Evolutionary conservation across 2,797 vertebrate genomes (phyloP).

Genomic region (Cottoperca gobio): DNA sequence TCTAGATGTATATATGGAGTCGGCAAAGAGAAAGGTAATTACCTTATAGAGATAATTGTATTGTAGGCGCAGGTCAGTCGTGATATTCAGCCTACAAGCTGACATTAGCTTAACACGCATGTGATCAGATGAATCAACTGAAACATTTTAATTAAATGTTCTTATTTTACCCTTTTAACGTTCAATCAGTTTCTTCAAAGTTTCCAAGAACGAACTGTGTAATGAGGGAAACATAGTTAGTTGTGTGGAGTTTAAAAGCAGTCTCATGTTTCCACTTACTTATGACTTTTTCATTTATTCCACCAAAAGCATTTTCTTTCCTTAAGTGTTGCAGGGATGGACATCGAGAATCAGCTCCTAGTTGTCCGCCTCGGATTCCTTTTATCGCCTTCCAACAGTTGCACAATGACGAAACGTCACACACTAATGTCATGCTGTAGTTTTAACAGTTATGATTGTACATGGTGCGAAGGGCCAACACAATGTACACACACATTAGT

Average conservation of each 20-base stretch:
- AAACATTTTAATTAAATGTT: neutral
- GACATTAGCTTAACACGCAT: neutral
- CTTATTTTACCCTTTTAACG: neutral
- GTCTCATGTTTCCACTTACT: neutral
- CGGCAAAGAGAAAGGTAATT: neutral
- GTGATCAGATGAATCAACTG: neutral
- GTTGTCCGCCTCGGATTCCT: no score
- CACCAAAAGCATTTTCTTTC: neutral
- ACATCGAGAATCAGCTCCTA: no score
- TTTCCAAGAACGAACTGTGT: neutral
- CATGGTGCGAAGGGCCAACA: no score
- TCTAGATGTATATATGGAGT: slow-evolving; percentile 9
- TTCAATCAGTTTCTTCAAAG: neutral
- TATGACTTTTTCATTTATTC: neutral
- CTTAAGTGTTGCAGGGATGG: no score
- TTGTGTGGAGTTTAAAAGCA: neutral
- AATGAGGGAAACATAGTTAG: neutral
- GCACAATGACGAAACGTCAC: no score
- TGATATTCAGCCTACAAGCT: neutral
- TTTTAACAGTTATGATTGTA: no score
- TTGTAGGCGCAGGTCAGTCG: neutral
- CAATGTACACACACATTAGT: no score
- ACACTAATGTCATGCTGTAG: no score
- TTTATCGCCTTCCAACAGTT: no score
- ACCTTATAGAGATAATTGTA: slow-evolving; percentile 1